These are phyloP conservation scores for Clinocottus analis DNA, from an alignment of 2,113 vertebrate species.

Conservation along the genomic window DNA sequence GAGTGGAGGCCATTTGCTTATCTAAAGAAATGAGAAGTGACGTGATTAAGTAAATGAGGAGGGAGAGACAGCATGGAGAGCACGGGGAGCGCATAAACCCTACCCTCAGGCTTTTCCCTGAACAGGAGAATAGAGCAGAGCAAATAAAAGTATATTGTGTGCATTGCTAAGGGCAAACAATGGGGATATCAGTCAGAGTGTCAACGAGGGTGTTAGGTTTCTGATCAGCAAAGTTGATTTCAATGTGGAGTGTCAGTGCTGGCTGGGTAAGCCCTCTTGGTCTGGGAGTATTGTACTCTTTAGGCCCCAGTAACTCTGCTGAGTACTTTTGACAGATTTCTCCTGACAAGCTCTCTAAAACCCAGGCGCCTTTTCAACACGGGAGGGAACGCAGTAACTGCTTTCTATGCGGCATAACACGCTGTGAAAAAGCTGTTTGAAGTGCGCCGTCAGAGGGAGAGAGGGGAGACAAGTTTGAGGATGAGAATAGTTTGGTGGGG, in stretches of 20 bases:
- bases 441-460: slow-evolving; percentile 39
- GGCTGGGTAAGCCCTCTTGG: slow-evolving; percentile 51
- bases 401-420: slow-evolving; percentile 45
- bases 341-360: slow-evolving; percentile 71
- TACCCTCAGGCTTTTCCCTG: slow-evolving; percentile 57
- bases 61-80: slow-evolving; percentile 43
- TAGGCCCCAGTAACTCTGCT: slow-evolving; percentile 54
- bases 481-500: slow-evolving; percentile 54
- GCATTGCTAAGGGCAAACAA: slow-evolving; percentile 57
- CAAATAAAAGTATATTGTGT: slow-evolving; percentile 66
- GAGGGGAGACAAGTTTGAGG: slow-evolving; percentile 39
- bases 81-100: slow-evolving; percentile 36
- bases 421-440: slow-evolving; percentile 58
- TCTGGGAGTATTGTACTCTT: slow-evolving; percentile 54
- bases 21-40: slow-evolving; percentile 75
- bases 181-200: slow-evolving; percentile 38
- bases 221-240: slow-evolving; percentile 45
- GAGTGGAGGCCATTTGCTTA: slow-evolving; percentile 64
- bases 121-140: slow-evolving; percentile 48
- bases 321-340: slow-evolving; percentile 74
- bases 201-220: slow-evolving; percentile 54
- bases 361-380: slow-evolving; percentile 51
- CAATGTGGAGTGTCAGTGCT: slow-evolving; percentile 41
- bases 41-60: slow-evolving; percentile 59
- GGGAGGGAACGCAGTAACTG: slow-evolving; percentile 40